These are phyloP conservation scores for Oscheius sp. DNA, from an alignment of 2,888 invertebrate genomes.

Conservation along the genomic window DNA sequence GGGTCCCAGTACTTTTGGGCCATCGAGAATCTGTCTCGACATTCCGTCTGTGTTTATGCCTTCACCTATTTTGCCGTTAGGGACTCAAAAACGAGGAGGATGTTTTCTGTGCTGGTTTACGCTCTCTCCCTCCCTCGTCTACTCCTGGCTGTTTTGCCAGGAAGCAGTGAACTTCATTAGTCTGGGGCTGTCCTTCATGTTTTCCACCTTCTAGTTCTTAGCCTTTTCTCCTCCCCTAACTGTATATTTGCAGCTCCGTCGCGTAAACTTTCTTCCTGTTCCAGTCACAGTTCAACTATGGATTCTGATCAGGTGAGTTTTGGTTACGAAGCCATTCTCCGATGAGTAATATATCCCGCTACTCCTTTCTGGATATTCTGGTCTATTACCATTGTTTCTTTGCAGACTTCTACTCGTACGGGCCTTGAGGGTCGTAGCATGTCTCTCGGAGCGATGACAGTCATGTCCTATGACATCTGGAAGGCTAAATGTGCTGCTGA, in stretches of 20 bases:
- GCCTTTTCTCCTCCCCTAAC: neutral
- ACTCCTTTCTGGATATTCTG: too few relatives aligned
- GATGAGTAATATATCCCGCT: neutral
- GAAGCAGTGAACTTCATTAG: conserved; percentile 12
- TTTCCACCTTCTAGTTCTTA: conserved; percentile 2
- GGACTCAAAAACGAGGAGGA: neutral
- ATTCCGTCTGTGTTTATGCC: neutral
- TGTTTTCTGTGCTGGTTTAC: neutral
- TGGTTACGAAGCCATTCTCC: neutral
- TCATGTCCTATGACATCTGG: conserved; percentile 62
- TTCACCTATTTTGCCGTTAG: neutral
- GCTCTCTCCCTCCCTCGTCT: neutral
- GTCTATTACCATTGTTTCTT: neutral
- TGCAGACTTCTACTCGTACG: conserved; percentile 19
- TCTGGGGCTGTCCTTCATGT: conserved; percentile 7
- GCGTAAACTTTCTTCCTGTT: conserved; percentile 11
- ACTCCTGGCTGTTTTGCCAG: neutral
- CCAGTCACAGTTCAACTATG: conserved; percentile 9
- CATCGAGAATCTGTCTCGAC: neutral
- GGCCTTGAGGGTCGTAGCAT: conserved; percentile 49
- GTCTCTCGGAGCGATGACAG: conserved; percentile 55
- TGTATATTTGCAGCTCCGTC: conserved; percentile 15
- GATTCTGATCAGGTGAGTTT: conserved; percentile 5
- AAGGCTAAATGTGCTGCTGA: conserved; percentile 53
- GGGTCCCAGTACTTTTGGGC: neutral